phyloP scores from a whole-genome alignment of 2,888 invertebrate species.

The Sisyra terminalis region DNA sequence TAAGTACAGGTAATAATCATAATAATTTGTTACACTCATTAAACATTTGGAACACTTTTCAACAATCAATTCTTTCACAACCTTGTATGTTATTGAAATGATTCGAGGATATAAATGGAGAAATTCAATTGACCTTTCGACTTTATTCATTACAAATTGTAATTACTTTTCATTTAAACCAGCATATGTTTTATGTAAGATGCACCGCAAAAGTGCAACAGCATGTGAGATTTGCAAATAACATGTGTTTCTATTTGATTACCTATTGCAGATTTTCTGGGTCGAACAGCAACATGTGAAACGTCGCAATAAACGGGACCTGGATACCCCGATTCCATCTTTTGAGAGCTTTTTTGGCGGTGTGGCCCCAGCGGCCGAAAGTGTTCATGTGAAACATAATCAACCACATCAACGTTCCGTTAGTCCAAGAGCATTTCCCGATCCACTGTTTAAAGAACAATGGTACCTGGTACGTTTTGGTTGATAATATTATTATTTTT shows the following conservation, averaged over 20 bases:
- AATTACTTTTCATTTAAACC: background rate
- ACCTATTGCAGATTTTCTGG: conserved; percentile 71
- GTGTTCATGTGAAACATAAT: conserved; percentile 17
- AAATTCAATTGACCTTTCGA: background rate
- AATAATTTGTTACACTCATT: too few relatives aligned
- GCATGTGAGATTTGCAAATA: background rate
- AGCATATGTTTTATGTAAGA: background rate
- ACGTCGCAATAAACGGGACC: conserved; percentile 77
- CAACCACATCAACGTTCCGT: conserved; percentile 27
- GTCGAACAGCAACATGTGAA: conserved; percentile 88
- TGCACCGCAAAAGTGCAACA: background rate
- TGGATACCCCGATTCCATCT: conserved; percentile 36
- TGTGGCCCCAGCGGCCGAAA: conserved; percentile 28
- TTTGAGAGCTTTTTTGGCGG: conserved; percentile 28
- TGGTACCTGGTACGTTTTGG: conserved; percentile 87
- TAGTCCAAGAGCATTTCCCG: conserved; percentile 52
- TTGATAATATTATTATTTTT: too few relatives aligned
- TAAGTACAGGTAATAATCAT: too few relatives aligned
- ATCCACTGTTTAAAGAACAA: conserved; percentile 86
- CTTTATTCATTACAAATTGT: background rate
- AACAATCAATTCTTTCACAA: too few relatives aligned
- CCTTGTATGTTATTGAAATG: too few relatives aligned
- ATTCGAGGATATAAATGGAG: too few relatives aligned
- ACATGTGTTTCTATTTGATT: conserved; percentile 16
- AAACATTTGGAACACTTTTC: too few relatives aligned